Conservation (phyloP, 2,888 invertebrate species). For the Belgica antarctica region DNA sequence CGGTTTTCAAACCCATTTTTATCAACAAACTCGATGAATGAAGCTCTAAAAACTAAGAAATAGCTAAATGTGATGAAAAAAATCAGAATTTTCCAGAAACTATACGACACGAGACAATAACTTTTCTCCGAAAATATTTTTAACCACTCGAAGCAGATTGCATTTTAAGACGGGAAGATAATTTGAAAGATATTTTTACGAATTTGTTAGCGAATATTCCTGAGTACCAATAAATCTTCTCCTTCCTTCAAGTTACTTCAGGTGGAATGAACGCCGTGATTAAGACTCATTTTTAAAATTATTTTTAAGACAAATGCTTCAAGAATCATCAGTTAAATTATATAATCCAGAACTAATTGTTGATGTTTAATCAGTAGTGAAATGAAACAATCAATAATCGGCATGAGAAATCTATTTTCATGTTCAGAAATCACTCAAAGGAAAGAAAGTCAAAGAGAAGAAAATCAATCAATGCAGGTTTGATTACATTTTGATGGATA, state of each 20-base stretch:
- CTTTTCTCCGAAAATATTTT: neutral
- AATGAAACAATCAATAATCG: neutral
- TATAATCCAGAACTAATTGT: neutral
- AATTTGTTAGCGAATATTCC: neutral
- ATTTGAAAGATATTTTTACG: neutral
- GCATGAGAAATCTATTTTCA: neutral
- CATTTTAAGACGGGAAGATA: neutral
- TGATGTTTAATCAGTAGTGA: slow-evolving; percentile 5
- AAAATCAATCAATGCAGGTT: neutral
- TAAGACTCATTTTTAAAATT: too few species aligned
- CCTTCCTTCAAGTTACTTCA: neutral
- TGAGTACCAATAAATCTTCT: too few species aligned
- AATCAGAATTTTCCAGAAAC: neutral
- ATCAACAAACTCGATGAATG: too few species aligned
- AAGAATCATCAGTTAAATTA: neutral
- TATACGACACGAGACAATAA: neutral
- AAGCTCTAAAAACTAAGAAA: too few species aligned
- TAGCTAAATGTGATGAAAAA: neutral
- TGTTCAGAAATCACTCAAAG: neutral
- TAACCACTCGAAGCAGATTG: neutral
- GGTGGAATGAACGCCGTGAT: too few species aligned
- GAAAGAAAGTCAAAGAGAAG: neutral
- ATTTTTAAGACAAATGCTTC: neutral
- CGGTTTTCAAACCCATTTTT: too few species aligned
- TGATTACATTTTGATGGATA: too few species aligned